Evolutionary conservation across 2,888 invertebrate genomes (phyloP).

Genomic region (Chrysina gloriosa): DNA sequence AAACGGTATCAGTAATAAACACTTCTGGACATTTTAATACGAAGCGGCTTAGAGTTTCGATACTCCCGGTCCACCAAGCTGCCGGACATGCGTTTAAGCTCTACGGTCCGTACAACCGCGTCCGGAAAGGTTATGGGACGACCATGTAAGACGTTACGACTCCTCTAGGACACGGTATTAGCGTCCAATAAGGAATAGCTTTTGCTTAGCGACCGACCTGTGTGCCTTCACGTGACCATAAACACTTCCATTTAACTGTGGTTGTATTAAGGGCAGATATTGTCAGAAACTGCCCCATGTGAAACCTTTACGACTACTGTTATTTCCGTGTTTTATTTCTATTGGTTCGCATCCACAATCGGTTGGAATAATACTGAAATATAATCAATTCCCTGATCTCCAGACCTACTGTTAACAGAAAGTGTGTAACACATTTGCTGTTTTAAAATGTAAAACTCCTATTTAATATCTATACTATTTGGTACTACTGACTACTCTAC

Average conservation of each 20-base stretch:
- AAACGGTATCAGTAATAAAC: constrained; percentile 36
- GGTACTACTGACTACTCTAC: too few species aligned
- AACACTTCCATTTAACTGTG: constrained; percentile 45
- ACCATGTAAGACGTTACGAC: constrained; percentile 43
- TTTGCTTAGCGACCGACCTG: constrained; percentile 45
- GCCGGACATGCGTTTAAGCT: constrained; percentile 41
- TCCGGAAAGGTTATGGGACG: constrained; percentile 36
- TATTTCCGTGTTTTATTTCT: constrained; percentile 44
- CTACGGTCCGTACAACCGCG: constrained; percentile 9
- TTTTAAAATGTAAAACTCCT: too few species aligned
- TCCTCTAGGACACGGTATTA: constrained; percentile 46
- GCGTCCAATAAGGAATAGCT: constrained; percentile 47
- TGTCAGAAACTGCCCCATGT: constrained; percentile 43
- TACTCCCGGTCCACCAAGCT: constrained; percentile 17
- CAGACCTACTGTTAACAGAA: constrained; percentile 12
- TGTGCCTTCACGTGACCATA: constrained; percentile 45
- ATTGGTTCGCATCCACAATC: constrained; percentile 35
- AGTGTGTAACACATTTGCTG: too few species aligned
- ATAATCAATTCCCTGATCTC: constrained; percentile 39
- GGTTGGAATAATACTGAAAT: constrained; percentile 42
- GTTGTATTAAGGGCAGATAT: constrained; percentile 44
- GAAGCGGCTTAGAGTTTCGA: constrained; percentile 38
- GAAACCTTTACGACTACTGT: constrained; percentile 43
- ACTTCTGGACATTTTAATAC: constrained; percentile 42
- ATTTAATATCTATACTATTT: too few species aligned